These are phyloP conservation scores for Bactericera cockerelli DNA, from an alignment of 1,140 invertebrate species.

Conservation along the genomic window DNA sequence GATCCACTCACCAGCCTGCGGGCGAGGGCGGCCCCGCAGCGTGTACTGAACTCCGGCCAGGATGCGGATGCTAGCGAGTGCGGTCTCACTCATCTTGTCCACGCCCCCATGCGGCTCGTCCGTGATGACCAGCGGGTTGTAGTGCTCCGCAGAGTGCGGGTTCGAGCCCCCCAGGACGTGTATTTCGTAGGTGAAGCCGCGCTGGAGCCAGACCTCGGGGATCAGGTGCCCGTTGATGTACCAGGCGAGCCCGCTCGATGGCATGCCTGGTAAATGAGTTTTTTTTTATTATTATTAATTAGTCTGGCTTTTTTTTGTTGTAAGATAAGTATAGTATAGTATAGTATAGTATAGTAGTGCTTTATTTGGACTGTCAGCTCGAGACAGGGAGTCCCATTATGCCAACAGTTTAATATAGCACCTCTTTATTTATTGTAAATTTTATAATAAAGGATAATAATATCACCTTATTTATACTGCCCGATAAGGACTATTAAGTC, in stretches of 20 bases:
- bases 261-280: conserved; percentile 37
- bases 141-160: conserved; percentile 68
- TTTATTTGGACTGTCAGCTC: too few species aligned
- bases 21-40: conserved; percentile 54
- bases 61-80: conserved; percentile 56
- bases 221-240: conserved; percentile 77
- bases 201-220: conserved; percentile 71
- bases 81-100: conserved; percentile 50
- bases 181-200: conserved; percentile 73
- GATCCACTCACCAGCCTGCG: conserved; percentile 43
- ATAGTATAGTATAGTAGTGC: too few species aligned
- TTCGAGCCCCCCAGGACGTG: conserved; percentile 63
- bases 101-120: conserved; percentile 70
- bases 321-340: too few species aligned
- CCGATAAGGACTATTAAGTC: too few species aligned
- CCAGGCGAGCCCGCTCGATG: conserved; percentile 47
- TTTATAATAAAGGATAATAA: too few species aligned
- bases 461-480: too few species aligned
- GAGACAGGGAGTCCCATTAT: too few species aligned
- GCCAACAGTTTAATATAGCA: too few species aligned
- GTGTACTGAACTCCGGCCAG: conserved; percentile 73
- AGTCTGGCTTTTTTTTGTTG: too few species aligned
- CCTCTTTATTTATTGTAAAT: too few species aligned
- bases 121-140: conserved; percentile 86
- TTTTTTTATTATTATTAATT: too few species aligned